Base-by-base conservation (phyloP, 2,113 vertebrate genomes). In the Pantherophis guttatus region DNA sequence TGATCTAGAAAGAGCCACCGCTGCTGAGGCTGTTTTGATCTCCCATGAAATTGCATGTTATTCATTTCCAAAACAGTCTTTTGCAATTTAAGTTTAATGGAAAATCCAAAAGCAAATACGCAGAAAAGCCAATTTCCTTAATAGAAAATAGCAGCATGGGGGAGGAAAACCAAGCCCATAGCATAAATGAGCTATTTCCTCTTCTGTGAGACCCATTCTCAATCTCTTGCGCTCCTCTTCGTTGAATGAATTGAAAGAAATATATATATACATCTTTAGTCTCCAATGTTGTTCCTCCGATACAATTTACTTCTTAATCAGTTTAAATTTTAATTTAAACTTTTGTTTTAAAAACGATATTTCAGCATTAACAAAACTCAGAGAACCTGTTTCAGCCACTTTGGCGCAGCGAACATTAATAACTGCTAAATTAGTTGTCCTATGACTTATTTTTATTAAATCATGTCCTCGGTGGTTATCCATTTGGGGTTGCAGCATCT, bases 331-430 rank as follows among this genome's bases (percentile, higher is more conserved):
- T 0, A 2, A 90, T 87, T 62, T 93, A 59, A 90, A 59, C 88
- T 81, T 59, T 54, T 58, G 75, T 81, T 58, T 91, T 33, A 5
- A n/a, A n/a, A 11, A 8, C 92, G 92, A 10, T 89, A 23, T 75
- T 93, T 81, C 92, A 44, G 53, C 11, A 88, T 86, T 86, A 93
- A 88, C 94, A 92, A 87, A 93, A 52, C 91, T 21, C 26, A 54
- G 75, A 89, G 88, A 91, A 39, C 39, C 52, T 24, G 33, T 55
- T 81, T 81, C 57, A 94, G 44, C 21, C 39, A 55, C 70, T 39
- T 92, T 54, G 89, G 57, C 33, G 65, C 26, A 10, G 19, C 87
- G 48, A 93, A 5, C 2, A 17, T 92, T 94, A 7, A 57, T 11
- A 55, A 53, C 53, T 44, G 9, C 44, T 50, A 93, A 85, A 0